Evolutionary conservation across 2,888 invertebrate genomes (phyloP).

Genomic region (Creontiades dilutus): DNA sequence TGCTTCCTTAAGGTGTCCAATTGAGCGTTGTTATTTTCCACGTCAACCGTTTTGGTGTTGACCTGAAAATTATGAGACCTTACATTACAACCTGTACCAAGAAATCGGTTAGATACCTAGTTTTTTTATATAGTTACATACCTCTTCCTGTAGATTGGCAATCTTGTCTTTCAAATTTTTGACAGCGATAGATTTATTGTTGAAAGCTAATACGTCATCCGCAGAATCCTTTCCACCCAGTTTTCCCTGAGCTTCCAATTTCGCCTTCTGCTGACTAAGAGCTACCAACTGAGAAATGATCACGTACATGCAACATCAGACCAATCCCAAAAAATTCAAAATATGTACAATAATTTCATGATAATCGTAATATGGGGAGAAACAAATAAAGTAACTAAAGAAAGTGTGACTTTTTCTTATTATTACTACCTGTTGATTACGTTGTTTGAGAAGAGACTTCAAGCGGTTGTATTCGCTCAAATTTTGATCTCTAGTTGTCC

Average conservation of each 20-base stretch:
- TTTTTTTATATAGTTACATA: constrained; percentile 74
- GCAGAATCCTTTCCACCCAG: constrained; percentile 78
- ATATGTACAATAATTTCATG: not conserved
- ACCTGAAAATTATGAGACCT: constrained; percentile 79
- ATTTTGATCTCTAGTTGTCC: constrained; percentile 92
- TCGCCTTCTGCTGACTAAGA: constrained; percentile 90
- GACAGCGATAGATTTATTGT: constrained; percentile 86
- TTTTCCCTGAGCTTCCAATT: constrained; percentile 86
- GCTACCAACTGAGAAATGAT: constrained; percentile 81
- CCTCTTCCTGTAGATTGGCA: constrained; percentile 86
- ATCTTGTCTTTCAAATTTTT: constrained; percentile 86
- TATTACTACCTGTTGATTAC: constrained; percentile 84
- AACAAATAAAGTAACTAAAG: no score
- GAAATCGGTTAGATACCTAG: no score
- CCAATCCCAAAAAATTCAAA: not conserved
- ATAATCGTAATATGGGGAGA: not conserved
- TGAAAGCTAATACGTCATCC: constrained; percentile 83
- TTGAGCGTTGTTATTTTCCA: constrained; percentile 89
- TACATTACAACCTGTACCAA: no score
- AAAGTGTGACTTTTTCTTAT: not conserved
- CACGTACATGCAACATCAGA: not conserved
- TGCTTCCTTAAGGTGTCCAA: constrained; percentile 86
- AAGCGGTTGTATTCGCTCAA: constrained; percentile 85
- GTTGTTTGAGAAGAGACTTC: constrained; percentile 90
- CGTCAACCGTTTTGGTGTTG: constrained; percentile 87